Conservation (phyloP, 2,888 invertebrate species). For the Leptura quadrifasciata region DNA sequence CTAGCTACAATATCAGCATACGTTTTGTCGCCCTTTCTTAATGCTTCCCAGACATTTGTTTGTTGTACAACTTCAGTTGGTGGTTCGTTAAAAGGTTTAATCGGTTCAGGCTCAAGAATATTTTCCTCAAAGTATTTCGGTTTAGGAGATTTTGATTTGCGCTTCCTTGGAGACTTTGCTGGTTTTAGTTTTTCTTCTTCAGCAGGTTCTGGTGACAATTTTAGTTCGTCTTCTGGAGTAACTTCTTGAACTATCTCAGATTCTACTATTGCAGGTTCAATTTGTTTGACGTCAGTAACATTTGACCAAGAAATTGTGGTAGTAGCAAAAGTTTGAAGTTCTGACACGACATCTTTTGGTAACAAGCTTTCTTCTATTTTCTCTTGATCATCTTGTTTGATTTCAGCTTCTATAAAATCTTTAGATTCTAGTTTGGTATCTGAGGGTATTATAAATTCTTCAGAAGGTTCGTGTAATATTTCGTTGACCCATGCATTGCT, state of each 20-base stretch:
- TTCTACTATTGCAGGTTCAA: conserved; percentile 11
- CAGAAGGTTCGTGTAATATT: conserved; percentile 63
- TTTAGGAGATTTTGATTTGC: conserved; percentile 38
- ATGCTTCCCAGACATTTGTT: conserved; percentile 75
- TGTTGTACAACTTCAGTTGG: conserved; percentile 38
- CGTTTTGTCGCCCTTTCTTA: conserved; percentile 78
- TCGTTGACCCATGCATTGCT: conserved; percentile 68
- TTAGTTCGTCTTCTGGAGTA: background rate
- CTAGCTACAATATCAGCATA: conserved; percentile 83
- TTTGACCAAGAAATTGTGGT: conserved; percentile 36
- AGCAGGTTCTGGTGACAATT: background rate
- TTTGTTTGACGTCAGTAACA: background rate
- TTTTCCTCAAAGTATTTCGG: background rate
- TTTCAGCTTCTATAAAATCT: conserved; percentile 36
- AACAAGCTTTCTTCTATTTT: conserved; percentile 60
- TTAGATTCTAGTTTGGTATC: conserved; percentile 48
- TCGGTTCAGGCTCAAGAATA: background rate
- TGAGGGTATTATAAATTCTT: conserved; percentile 42
- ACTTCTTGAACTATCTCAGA: conserved; percentile 9
- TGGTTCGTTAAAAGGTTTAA: background rate
- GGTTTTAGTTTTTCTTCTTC: conserved; percentile 22
- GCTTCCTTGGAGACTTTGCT: conserved; percentile 23
- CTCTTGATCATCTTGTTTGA: conserved; percentile 52
- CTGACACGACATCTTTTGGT: conserved; percentile 63
- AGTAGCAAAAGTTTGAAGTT: conserved; percentile 54